Evolutionary conservation across 2,888 invertebrate genomes (phyloP).

Genomic region (Drosophila paranaensis): DNA sequence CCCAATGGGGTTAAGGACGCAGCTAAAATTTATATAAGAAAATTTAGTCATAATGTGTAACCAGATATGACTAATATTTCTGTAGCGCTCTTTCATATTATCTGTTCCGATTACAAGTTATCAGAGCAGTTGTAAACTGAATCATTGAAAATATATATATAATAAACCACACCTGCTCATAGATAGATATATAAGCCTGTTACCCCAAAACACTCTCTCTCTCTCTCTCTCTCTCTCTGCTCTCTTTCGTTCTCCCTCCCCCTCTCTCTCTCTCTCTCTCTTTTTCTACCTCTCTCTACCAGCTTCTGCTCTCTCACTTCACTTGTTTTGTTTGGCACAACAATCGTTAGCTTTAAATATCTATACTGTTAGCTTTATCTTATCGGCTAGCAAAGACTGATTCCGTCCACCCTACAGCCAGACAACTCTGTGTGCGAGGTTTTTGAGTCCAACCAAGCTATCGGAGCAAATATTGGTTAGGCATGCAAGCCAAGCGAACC

Average conservation of each 20-base stretch:
- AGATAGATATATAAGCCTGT: slow-evolving; percentile 4
- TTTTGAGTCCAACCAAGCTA: slow-evolving; percentile 66
- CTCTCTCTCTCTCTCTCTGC: neutral
- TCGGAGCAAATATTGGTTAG: slow-evolving; percentile 77
- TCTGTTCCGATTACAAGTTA: slow-evolving; percentile 39
- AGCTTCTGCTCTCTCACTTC: slow-evolving; percentile 5
- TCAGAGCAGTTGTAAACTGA: slow-evolving; percentile 59
- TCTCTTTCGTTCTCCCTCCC: neutral
- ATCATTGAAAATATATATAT: slow-evolving; percentile 35
- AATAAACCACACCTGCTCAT: slow-evolving; percentile 10
- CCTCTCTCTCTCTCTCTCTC: neutral
- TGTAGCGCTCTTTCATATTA: neutral
- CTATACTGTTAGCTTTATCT: slow-evolving; percentile 59
- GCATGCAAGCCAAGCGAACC: slow-evolving; percentile 40
- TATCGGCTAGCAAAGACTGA: slow-evolving; percentile 45
- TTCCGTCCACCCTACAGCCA: slow-evolving; percentile 27
- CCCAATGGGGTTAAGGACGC: neutral
- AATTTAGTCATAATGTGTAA: slow-evolving; percentile 30
- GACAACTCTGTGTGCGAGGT: slow-evolving; percentile 2
- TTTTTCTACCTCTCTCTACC: neutral
- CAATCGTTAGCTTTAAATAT: slow-evolving; percentile 61
- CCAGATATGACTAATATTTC: slow-evolving; percentile 34
- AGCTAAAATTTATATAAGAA: slow-evolving; percentile 9
- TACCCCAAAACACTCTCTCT: neutral
- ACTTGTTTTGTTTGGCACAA: slow-evolving; percentile 60